Conservation (phyloP, 2,888 invertebrate genomes). For the Thalpophila matura region DNA sequence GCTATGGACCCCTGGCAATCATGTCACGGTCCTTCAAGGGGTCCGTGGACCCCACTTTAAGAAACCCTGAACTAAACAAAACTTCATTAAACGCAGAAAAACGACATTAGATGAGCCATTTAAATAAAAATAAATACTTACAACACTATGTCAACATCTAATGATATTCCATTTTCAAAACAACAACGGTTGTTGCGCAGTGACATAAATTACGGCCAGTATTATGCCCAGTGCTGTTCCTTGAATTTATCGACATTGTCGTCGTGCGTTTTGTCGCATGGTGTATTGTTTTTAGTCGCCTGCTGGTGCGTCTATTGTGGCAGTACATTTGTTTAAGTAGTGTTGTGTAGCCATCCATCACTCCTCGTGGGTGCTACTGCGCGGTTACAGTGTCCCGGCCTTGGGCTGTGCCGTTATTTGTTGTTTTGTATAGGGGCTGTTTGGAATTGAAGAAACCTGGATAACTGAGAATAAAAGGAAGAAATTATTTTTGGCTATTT, state of each 20-base stretch:
- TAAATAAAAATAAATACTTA: constrained; percentile 38
- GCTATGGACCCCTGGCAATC: too few species aligned
- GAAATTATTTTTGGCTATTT: neutral
- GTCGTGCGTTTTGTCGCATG: constrained; percentile 70
- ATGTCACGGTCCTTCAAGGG: too few species aligned
- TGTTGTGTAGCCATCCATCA: constrained; percentile 75
- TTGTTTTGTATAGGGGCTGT: constrained; percentile 32
- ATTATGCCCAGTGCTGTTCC: constrained; percentile 71
- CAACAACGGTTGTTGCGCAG: constrained; percentile 59
- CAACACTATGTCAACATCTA: constrained; percentile 48
- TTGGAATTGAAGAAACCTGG: constrained; percentile 14
- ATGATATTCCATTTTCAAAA: constrained; percentile 59
- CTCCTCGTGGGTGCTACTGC: constrained; percentile 82
- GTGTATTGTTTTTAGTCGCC: constrained; percentile 76
- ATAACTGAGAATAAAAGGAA: too few species aligned
- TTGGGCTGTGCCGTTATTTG: constrained; percentile 50
- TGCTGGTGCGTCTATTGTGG: constrained; percentile 69
- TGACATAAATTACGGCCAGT: constrained; percentile 75
- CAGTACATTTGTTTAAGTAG: constrained; percentile 73
- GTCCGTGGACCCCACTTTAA: too few species aligned
- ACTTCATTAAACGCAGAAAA: too few species aligned
- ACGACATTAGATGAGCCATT: constrained; percentile 24
- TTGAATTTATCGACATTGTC: constrained; percentile 69
- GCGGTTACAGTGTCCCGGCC: constrained; percentile 71
- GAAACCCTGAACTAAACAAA: too few species aligned